Conservation (phyloP, 2,888 invertebrate species). For the Petrolisthes manimaculis region DNA sequence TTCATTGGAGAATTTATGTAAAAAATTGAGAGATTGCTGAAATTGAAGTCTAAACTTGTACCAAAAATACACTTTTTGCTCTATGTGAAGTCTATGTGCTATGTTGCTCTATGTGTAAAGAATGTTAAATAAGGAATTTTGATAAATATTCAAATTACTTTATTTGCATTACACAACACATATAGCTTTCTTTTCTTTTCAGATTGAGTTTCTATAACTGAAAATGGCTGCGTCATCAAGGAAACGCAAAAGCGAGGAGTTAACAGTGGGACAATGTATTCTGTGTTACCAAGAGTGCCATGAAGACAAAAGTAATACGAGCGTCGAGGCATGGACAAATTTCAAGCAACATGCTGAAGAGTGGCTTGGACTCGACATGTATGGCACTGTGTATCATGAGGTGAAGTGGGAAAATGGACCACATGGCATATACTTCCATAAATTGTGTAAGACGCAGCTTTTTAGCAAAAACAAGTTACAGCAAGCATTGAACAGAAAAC, state of each 20-base stretch:
- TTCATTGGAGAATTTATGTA: no score
- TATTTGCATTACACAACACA: background rate
- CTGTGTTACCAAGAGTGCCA: background rate
- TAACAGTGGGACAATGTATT: background rate
- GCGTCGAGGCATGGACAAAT: background rate
- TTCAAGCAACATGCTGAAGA: background rate
- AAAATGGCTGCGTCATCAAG: background rate
- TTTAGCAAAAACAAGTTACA: background rate
- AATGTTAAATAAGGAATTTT: no score
- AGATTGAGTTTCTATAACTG: background rate
- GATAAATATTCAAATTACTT: no score
- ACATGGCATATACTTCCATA: background rate
- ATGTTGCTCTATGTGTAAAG: no score
- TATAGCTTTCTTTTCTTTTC: background rate
- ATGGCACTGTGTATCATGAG: background rate
- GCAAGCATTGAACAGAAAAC: background rate
- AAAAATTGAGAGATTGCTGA: no score
- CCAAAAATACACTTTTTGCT: no score
- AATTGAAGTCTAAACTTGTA: no score
- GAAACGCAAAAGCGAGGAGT: background rate
- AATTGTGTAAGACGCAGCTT: background rate
- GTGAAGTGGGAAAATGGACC: background rate
- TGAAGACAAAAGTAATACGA: background rate
- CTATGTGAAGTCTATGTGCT: no score
- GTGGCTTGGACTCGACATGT: background rate